Evolutionary conservation across 2,797 vertebrate genomes (phyloP), one percentile per base, ranked within the genome.

Genomic region (Lithobates pipiens): DNA sequence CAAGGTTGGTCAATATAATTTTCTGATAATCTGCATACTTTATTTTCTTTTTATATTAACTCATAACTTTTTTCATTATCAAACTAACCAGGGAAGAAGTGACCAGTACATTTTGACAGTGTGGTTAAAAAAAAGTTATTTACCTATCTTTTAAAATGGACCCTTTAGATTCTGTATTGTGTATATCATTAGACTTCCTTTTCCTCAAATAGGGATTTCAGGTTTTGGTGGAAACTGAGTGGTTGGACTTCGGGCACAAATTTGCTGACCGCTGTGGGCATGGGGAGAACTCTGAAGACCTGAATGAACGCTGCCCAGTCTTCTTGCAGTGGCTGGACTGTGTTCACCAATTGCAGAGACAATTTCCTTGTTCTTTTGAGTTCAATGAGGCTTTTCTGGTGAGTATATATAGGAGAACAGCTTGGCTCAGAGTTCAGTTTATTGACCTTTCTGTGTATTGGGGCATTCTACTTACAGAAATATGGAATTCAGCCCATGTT

Each of bases 381-480:
- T 99, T 99, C 89, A 99, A 96, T 6, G 98, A 99, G 95, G 98
- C 98, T 94, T 99, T 99, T 92, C 95, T 99, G 96, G 98, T 99
- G 89, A 95, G 95, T 94, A 18, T n/a, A 23, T 42, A 10, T 21
- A 75, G 21, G 2, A 18, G 25, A 32, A 25, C 10, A 54, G 16
- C 50, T 54, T 2, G 2, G 16, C 2, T 54, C 16, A 18, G 4
- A 54, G 3, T 18, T 54, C 5, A 50, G 50, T 16, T 5, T 54
- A 54, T 54, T 54, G 16, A 5, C 50, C 54, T 61, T 23, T 23
- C 54, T 61, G 21, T 23, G 5, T 57, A 50, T 50, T 57, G 54
- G 46, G 46, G 46, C 46, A 50, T 16, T 50, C 46, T 50, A 50
- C 11, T 15, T 50, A 5, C 15, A 50, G 46, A 50, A 50, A 11